A percentile compares a stretch with the other conserved stretches of the same genome.
These are phyloP conservation scores for Seladonia tumulorum DNA, from an alignment of 2,888 invertebrate genomes.

Conservation along the genomic window DNA sequence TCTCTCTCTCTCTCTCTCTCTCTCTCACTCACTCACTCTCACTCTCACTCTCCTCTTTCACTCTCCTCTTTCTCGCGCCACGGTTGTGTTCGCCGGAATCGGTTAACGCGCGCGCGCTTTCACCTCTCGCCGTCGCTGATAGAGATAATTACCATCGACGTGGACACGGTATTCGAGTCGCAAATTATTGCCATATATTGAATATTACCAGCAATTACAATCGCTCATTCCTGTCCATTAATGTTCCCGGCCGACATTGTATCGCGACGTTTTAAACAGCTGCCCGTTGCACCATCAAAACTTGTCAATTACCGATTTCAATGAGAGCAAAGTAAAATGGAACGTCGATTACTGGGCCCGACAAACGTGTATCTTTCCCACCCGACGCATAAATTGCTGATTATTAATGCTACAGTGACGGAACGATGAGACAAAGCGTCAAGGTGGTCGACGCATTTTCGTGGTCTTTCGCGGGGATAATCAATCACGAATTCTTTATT, in stretches of 20 bases:
- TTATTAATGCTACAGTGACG: not conserved
- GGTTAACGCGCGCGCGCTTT: not conserved
- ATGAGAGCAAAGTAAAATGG: not conserved
- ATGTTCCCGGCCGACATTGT: not conserved
- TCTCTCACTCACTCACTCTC: not conserved
- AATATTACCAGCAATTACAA: constrained; percentile 30
- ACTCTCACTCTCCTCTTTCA: not conserved
- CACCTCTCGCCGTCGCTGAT: not conserved
- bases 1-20: not conserved
- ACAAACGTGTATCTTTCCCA: not conserved
- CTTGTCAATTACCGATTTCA: constrained; percentile 11
- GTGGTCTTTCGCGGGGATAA: not conserved
- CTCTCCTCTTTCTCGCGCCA: not conserved
- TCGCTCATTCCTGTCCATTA: not conserved
- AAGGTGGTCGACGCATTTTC: no score
- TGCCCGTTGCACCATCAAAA: not conserved
- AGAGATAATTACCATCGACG: constrained; percentile 7
- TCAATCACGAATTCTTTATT: not conserved
- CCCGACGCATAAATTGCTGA: not conserved
- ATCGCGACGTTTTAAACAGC: constrained; percentile 17
- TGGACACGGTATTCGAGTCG: not conserved
- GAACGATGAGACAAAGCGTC: not conserved
- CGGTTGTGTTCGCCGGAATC: not conserved
- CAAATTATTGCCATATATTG: constrained; percentile 23
- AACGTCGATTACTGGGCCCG: not conserved